phyloP scores from a whole-genome alignment of 2,113 vertebrate genomes.

The pig (Sus scrofa) region DNA sequence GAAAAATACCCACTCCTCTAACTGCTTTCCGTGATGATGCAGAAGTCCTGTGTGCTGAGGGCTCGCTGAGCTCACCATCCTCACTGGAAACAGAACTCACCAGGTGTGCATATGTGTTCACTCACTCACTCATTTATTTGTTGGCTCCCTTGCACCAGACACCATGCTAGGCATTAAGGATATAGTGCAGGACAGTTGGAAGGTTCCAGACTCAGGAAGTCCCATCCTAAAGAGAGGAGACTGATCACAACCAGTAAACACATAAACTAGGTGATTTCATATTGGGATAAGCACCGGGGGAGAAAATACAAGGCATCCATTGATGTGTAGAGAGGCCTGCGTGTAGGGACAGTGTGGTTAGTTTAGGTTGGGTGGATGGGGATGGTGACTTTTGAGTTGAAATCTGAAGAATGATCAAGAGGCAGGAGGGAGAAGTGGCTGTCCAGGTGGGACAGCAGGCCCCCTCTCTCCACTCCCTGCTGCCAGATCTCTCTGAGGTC shows the following conservation, averaged over 20 bases:
- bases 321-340: not conserved
- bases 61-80: not conserved
- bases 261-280: not conserved
- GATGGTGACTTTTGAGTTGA: not conserved
- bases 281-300: not conserved
- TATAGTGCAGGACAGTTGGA: not conserved
- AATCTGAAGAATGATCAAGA: not conserved
- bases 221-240: not conserved
- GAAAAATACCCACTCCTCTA: not conserved
- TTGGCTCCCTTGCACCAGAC: not conserved
- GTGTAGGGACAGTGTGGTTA: not conserved
- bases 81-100: not conserved
- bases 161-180: not conserved
- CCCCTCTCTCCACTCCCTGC: not conserved
- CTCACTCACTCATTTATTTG: not conserved
- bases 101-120: not conserved
- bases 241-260: not conserved
- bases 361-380: accelerated
- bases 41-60: not conserved
- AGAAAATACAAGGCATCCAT: not conserved
- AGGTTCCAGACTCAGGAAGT: not conserved
- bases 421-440: not conserved
- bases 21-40: not conserved
- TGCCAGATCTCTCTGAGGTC: not conserved
- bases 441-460: too few species aligned